These are phyloP conservation scores for Plestiodon gilberti DNA, from an alignment of 2,113 vertebrate species.

Conservation along the genomic window DNA sequence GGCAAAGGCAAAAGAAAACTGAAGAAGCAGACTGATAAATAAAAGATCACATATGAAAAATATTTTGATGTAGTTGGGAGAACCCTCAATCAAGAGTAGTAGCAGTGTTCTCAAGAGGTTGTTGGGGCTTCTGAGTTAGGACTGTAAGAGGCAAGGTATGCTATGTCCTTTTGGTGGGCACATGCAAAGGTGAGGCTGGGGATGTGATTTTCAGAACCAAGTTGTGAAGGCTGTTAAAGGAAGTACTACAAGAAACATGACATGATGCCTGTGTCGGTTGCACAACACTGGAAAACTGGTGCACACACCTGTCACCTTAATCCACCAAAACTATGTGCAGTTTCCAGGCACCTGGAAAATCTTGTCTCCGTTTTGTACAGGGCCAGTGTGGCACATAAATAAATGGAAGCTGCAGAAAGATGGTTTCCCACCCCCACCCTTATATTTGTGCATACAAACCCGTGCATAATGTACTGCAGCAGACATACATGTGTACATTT, in stretches of 20 bases:
- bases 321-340: neutral
- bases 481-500: neutral
- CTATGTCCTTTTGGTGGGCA: neutral
- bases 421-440: neutral
- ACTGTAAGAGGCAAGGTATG: neutral
- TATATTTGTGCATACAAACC: neutral
- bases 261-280: neutral
- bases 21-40: neutral
- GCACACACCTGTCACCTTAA: neutral
- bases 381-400: neutral
- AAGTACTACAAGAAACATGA: neutral
- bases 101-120: neutral
- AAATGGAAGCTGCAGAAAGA: neutral
- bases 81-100: neutral
- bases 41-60: neutral
- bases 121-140: neutral
- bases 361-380: neutral
- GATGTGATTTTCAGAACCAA: neutral
- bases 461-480: neutral
- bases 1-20: neutral
- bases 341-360: neutral
- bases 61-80: neutral
- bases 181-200: neutral
- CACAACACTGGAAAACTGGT: neutral
- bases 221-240: neutral